phyloP scores from a whole-genome alignment of 2,888 invertebrate genomes.

The Biston betularia region DNA sequence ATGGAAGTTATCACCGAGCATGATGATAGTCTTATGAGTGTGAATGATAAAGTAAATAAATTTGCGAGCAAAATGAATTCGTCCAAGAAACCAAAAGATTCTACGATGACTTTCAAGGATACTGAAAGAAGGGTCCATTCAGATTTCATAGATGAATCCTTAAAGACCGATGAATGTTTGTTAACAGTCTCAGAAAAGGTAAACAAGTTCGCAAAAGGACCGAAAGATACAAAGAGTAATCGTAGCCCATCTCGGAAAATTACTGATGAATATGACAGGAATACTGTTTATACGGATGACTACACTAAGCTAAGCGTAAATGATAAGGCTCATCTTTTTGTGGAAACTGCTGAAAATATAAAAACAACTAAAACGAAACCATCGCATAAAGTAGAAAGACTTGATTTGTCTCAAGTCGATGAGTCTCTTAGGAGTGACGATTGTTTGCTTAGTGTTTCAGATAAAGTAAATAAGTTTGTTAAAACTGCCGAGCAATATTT shows the following conservation, averaged over 20 bases:
- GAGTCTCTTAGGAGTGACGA: conserved; percentile 86
- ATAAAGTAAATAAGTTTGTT: conserved; percentile 88
- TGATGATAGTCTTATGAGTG: conserved; percentile 83
- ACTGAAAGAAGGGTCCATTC: conserved; percentile 76
- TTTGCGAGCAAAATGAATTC: conserved; percentile 77
- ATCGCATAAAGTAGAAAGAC: conserved; percentile 75
- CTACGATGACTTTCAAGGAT: conserved; percentile 63
- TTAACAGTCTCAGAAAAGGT: conserved; percentile 90
- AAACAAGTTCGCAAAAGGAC: conserved; percentile 87
- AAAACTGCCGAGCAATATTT: conserved; percentile 86
- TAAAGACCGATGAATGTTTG: conserved; percentile 87
- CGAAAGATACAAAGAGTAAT: conserved; percentile 68
- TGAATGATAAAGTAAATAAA: conserved; percentile 85
- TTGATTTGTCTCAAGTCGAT: conserved; percentile 84
- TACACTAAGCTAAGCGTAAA: conserved; percentile 87
- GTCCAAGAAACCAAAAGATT: conserved; percentile 63
- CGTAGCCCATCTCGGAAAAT: conserved; percentile 74
- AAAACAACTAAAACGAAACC: conserved; percentile 74
- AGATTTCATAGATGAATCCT: conserved; percentile 80
- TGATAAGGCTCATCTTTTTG: conserved; percentile 88
- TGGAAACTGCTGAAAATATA: conserved; percentile 87
- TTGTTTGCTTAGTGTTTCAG: conserved; percentile 87
- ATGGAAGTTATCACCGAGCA: conserved; percentile 68
- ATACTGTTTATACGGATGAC: conserved; percentile 81
- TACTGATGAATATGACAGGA: conserved; percentile 81